Conservation (phyloP, 2,888 invertebrate genomes). For the Villa cingulata region DNA sequence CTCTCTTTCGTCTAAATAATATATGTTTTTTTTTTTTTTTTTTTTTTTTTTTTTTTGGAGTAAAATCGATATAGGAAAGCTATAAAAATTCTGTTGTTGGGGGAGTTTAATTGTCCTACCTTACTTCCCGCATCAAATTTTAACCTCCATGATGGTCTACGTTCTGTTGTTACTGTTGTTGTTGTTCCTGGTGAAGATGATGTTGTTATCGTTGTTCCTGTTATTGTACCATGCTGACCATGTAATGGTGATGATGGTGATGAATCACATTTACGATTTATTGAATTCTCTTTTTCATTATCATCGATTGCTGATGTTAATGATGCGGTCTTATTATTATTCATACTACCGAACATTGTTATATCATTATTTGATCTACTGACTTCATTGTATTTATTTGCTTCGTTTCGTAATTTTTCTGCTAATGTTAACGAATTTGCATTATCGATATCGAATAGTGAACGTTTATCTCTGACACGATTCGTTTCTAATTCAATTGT, state of each 20-base stretch:
- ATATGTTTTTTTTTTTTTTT: no score
- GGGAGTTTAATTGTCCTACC: slow-evolving; percentile 22
- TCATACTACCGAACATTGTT: background rate
- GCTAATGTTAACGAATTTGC: slow-evolving; percentile 23
- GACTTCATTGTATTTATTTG: slow-evolving; percentile 22
- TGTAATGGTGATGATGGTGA: slow-evolving; percentile 17
- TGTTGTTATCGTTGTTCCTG: slow-evolving; percentile 13
- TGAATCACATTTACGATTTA: slow-evolving; percentile 10
- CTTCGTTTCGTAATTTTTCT: slow-evolving; percentile 27
- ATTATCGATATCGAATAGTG: slow-evolving; percentile 28
- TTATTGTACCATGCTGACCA: no score
- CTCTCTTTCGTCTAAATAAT: no score
- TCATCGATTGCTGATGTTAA: background rate
- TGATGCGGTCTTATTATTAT: slow-evolving; percentile 4
- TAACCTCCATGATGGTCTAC: slow-evolving; percentile 84
- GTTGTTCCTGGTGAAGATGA: slow-evolving; percentile 19
- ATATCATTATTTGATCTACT: slow-evolving; percentile 12
- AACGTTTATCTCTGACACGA: slow-evolving; percentile 31
- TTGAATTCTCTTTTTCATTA: slow-evolving; percentile 5
- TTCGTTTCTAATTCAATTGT: slow-evolving; percentile 18
- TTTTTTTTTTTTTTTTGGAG: no score
- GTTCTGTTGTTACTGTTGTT: slow-evolving; percentile 39
- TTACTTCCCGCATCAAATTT: slow-evolving; percentile 81
- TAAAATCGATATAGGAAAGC: no score
- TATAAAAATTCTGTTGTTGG: background rate